Conservation (phyloP, 2,113 vertebrate genomes). For the Paratilapia polleni region DNA sequence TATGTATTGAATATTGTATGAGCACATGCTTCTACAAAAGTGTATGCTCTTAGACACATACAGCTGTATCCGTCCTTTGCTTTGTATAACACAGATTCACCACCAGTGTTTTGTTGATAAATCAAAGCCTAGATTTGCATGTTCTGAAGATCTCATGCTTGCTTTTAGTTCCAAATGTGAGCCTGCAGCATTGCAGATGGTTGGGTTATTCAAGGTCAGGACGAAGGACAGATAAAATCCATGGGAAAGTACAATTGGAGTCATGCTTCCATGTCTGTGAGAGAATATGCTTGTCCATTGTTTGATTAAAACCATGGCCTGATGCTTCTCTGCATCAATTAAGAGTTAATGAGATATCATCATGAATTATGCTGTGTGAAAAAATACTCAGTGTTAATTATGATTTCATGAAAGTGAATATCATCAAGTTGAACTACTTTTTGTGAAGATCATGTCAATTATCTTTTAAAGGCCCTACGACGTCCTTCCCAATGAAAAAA, state of each 20-base stretch:
- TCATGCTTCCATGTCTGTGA: background rate
- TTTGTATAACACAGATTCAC: background rate
- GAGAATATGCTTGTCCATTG: conserved; percentile 27
- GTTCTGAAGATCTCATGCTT: background rate
- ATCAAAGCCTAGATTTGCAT: conserved; percentile 1
- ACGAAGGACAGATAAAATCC: conserved; percentile 19
- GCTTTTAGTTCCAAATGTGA: conserved; percentile 20
- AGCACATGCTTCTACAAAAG: too few relatives aligned
- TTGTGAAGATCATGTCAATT: background rate
- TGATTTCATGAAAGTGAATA: conserved; percentile 20
- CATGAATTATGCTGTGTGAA: conserved; percentile 37
- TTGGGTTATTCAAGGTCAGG: conserved; percentile 33
- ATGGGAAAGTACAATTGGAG: conserved; percentile 41
- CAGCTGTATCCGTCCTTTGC: conserved; percentile 11
- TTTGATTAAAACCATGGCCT: conserved; percentile 45
- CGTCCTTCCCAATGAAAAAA: background rate
- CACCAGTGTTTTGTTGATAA: background rate
- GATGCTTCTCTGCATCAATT: conserved; percentile 38
- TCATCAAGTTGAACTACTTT: conserved; percentile 3
- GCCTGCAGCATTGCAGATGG: conserved; percentile 26
- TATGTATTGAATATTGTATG: too few relatives aligned
- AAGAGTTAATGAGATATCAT: conserved; percentile 40
- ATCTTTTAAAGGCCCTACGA: background rate
- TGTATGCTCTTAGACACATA: too few relatives aligned
- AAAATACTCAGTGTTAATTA: conserved; percentile 28